Conservation (phyloP, 2,888 invertebrate species). For the Amiota communis region DNA sequence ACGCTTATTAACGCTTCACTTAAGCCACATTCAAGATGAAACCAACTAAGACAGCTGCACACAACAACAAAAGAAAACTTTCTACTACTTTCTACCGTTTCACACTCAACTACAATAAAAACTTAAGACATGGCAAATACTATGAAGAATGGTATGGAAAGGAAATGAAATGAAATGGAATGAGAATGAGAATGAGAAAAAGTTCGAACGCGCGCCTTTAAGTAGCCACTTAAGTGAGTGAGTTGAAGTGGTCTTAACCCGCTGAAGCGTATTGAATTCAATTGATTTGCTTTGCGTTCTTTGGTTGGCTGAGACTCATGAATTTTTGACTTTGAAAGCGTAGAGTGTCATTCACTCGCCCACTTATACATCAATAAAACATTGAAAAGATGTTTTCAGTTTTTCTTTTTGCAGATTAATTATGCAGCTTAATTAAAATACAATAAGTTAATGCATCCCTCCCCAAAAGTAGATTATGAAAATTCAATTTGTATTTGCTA, state of each 20-base stretch:
- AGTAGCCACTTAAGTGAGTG: too few relatives aligned
- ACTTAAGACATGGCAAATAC: not conserved
- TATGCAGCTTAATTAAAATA: constrained; percentile 5
- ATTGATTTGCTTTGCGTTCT: too few relatives aligned
- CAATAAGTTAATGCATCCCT: not conserved
- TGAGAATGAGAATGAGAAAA: too few relatives aligned
- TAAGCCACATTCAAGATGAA: constrained; percentile 27
- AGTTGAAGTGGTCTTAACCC: too few relatives aligned
- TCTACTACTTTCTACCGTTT: not conserved
- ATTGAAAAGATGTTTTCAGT: not conserved
- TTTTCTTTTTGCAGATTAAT: not conserved
- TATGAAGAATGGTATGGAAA: not conserved
- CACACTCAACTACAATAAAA: not conserved
- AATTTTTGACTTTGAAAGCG: too few relatives aligned
- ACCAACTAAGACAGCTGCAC: constrained; percentile 4
- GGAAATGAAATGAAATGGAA: not conserved
- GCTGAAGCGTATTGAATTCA: too few relatives aligned
- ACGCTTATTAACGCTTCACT: constrained; percentile 57
- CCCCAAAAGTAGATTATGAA: not conserved
- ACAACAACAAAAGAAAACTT: not conserved
- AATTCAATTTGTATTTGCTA: not conserved
- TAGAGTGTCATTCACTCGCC: too few relatives aligned
- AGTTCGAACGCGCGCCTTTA: too few relatives aligned
- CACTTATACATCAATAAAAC: not conserved
- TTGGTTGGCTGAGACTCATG: too few relatives aligned